phyloP scores from a whole-genome alignment of 2,113 vertebrate genomes.

The Tachysurus fulvidraco region DNA sequence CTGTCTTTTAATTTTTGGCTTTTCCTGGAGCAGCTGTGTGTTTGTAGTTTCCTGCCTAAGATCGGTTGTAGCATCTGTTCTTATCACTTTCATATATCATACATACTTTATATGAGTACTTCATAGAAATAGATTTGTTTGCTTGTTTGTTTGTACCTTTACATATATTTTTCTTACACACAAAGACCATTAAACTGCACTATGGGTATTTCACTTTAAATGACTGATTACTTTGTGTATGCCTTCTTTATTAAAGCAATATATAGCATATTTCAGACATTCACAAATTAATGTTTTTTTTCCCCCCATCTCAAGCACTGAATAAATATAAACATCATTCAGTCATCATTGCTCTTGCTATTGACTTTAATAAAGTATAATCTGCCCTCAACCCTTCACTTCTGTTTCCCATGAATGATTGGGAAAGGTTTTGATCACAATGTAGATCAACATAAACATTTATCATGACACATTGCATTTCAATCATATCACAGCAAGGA shows the following conservation, averaged over 20 bases:
- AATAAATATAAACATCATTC: neutral
- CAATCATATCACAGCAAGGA: neutral
- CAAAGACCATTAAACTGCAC: neutral
- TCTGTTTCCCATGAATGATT: neutral
- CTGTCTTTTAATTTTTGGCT: too few relatives aligned
- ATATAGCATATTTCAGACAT: neutral
- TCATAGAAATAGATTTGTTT: neutral
- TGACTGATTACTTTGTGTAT: neutral
- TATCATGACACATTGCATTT: neutral
- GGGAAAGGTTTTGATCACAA: neutral
- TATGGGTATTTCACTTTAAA: neutral
- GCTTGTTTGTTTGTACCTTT: neutral
- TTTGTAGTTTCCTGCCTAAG: neutral
- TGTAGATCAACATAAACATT: neutral
- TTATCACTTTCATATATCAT: neutral
- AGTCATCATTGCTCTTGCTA: neutral
- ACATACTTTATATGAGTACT: neutral
- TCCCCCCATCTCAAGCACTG: neutral
- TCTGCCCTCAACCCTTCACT: neutral
- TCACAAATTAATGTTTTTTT: neutral
- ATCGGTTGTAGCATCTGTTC: neutral
- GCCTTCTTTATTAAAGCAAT: neutral
- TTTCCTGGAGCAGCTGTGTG: neutral
- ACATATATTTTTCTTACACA: neutral
- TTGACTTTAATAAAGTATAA: neutral